Conservation (phyloP, 2,888 invertebrate genomes). For the Glaucopsyche alexis region DNA sequence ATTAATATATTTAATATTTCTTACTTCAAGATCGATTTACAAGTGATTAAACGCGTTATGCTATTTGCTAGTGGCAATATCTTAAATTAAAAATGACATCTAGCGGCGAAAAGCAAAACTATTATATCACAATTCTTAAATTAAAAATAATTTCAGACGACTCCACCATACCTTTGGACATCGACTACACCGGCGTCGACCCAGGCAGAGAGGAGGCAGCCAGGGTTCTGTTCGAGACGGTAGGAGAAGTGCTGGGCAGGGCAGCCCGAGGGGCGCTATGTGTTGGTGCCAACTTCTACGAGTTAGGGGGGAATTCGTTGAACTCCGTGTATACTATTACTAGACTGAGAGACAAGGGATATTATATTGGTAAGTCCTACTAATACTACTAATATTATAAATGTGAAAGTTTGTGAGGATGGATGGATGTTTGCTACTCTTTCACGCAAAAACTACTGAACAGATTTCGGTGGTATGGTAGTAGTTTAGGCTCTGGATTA, state of each 20-base stretch:
- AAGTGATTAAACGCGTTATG: too few relatives aligned
- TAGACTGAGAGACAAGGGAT: slow-evolving; percentile 86
- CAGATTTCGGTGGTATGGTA: too few relatives aligned
- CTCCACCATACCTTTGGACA: slow-evolving; percentile 78
- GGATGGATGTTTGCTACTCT: too few relatives aligned
- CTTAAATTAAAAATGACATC: not conserved
- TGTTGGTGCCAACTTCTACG: slow-evolving; percentile 87
- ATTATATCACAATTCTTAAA: too few relatives aligned
- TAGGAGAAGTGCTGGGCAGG: slow-evolving; percentile 82
- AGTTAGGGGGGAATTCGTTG: slow-evolving; percentile 91
- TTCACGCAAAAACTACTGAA: too few relatives aligned
- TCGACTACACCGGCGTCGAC: slow-evolving; percentile 84
- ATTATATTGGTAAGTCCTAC: slow-evolving; percentile 85
- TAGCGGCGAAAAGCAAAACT: not conserved
- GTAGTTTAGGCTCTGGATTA: too few relatives aligned
- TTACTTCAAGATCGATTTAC: too few relatives aligned
- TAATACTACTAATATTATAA: too few relatives aligned
- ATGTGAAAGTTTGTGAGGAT: too few relatives aligned
- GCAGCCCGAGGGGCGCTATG: slow-evolving; percentile 81
- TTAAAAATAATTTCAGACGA: slow-evolving; percentile 59
- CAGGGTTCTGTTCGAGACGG: slow-evolving; percentile 85
- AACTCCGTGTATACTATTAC: slow-evolving; percentile 92
- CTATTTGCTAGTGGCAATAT: too few relatives aligned
- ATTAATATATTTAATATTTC: too few relatives aligned
- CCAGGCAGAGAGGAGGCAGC: slow-evolving; percentile 81